A percentile compares a stretch with the other conserved stretches of the same genome.
Evolutionary conservation across 2,888 invertebrate species (phyloP).

Genomic region (Lacanobia oleracea): DNA sequence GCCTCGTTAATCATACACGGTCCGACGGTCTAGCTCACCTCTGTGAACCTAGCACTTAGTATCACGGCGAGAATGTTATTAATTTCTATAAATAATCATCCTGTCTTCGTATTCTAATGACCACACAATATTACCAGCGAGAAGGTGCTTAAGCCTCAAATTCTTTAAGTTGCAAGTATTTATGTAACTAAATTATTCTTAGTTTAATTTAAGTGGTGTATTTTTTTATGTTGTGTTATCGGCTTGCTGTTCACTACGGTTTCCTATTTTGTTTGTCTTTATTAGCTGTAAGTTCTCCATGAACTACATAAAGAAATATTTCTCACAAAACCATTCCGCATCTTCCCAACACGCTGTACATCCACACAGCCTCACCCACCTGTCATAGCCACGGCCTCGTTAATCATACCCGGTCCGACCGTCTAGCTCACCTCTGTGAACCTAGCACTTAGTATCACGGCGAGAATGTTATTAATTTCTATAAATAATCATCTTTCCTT

Average conservation of each 20-base stretch:
- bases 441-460: conserved; percentile 62
- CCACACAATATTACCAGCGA: neutral
- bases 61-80: conserved; percentile 56
- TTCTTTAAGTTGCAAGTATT: too few relatives aligned
- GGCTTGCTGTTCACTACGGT: too few relatives aligned
- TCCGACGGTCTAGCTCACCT: conserved; percentile 78
- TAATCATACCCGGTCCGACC: conserved; percentile 81
- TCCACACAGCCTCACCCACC: conserved; percentile 77
- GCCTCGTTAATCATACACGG: conserved; percentile 85
- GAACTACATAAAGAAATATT: conserved; percentile 23
- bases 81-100: conserved; percentile 62
- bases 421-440: conserved; percentile 79
- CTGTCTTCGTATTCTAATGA: neutral
- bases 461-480: conserved; percentile 62
- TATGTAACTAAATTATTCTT: too few relatives aligned
- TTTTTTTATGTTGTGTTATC: too few relatives aligned
- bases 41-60: conserved; percentile 70
- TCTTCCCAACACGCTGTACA: conserved; percentile 73
- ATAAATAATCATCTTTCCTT: conserved; percentile 52
- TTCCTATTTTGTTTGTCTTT: too few relatives aligned
- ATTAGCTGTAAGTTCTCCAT: too few relatives aligned
- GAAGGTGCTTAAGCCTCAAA: too few relatives aligned
- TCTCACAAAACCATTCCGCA: conserved; percentile 6
- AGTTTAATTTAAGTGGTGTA: too few relatives aligned
- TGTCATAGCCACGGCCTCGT: conserved; percentile 86